These are phyloP conservation scores for Argynnis bischoffii DNA, from an alignment of 2,888 invertebrate species.

Conservation along the genomic window DNA sequence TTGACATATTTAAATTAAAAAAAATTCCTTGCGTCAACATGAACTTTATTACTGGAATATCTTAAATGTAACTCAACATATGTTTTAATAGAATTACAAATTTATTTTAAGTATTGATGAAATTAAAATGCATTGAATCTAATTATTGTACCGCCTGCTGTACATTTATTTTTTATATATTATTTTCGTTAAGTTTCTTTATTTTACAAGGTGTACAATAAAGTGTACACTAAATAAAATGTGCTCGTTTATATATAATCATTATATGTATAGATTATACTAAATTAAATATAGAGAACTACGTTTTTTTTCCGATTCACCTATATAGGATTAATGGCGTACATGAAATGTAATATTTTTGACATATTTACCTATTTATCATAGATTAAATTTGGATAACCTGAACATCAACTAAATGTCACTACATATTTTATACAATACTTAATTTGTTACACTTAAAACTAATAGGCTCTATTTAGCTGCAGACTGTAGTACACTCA, in stretches of 20 bases:
- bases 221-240: too few species aligned
- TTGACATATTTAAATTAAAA: constrained; percentile 26
- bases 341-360: background rate
- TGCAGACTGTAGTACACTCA: too few species aligned
- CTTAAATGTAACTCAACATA: constrained; percentile 16
- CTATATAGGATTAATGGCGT: background rate
- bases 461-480: too few species aligned
- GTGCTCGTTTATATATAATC: too few species aligned
- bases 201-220: background rate
- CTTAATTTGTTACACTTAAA: too few species aligned
- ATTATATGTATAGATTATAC: background rate
- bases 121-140: constrained; percentile 7
- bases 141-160: background rate
- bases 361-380: background rate
- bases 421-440: too few species aligned
- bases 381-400: background rate
- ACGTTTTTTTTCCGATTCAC: too few species aligned
- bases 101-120: constrained; percentile 13
- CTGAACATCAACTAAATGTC: too few species aligned
- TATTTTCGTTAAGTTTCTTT: too few species aligned
- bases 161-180: too few species aligned
- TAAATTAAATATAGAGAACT: too few species aligned
- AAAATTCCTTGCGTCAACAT: constrained; percentile 5
- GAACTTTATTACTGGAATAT: constrained; percentile 18
- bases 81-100: constrained; percentile 11